phyloP scores from a whole-genome alignment of 2,113 vertebrate species.

The Progne subis region DNA sequence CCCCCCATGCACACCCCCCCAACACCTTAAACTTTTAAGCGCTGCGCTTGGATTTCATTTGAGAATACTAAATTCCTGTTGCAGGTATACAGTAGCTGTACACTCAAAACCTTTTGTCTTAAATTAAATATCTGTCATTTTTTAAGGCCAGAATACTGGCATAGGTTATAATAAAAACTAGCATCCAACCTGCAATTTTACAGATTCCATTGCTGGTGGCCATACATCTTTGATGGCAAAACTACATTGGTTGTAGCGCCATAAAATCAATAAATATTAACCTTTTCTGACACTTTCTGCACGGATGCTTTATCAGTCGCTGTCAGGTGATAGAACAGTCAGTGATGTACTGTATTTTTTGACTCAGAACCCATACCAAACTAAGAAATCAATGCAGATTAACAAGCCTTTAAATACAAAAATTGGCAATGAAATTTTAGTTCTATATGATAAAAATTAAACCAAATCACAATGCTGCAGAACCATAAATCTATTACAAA shows the following conservation, averaged over 20 bases:
- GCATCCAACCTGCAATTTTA: constrained; percentile 63
- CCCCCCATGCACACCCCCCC: accelerated
- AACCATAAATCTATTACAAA: background rate
- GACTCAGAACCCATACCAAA: constrained; percentile 72
- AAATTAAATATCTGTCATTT: constrained; percentile 71
- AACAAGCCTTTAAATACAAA: constrained; percentile 70
- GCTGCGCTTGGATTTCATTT: background rate
- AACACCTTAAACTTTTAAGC: constrained; percentile 23
- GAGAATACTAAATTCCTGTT: constrained; percentile 51
- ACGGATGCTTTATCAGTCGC: constrained; percentile 73
- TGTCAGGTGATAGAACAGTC: constrained; percentile 75
- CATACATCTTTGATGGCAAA: constrained; percentile 77
- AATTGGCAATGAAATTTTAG: constrained; percentile 52
- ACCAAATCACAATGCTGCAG: background rate
- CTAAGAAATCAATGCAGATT: constrained; percentile 74
- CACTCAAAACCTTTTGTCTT: constrained; percentile 52
- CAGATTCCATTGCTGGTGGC: constrained; percentile 71
- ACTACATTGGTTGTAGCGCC: constrained; percentile 73
- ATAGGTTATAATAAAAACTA: constrained; percentile 69
- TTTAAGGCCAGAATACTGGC: constrained; percentile 51
- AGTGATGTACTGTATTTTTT: constrained; percentile 73
- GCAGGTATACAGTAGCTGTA: constrained; percentile 32
- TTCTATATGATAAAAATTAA: constrained; percentile 13
- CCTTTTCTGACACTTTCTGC: constrained; percentile 79
- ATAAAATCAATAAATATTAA: constrained; percentile 84